Base-by-base conservation (phyloP, 2,888 invertebrate genomes). In the Polymixis lichenea region DNA sequence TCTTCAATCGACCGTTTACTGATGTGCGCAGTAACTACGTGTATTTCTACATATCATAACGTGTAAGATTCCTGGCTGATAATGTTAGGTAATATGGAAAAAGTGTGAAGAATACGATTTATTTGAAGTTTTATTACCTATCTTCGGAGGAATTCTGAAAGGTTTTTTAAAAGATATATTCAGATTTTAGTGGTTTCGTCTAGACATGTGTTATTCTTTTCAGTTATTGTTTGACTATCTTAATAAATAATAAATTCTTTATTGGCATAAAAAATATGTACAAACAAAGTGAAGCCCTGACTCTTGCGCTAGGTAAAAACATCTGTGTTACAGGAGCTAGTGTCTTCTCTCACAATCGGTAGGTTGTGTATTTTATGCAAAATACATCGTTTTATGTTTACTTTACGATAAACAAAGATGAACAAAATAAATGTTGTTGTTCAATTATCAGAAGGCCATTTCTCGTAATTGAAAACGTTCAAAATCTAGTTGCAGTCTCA, bases 121-220 rank as follows among this genome's bases (percentile, higher is more conserved):
- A 13, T 51, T 38, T 15, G 49, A 11, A 43, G 9, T 43, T 43
- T 43, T 11, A 9, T 43, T 9, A 17, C 5, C 15, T 28, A 17
- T 8, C 15, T 28, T 9, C 7, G 43, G 13, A 22, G 11, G 19
- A n/a, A 53, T n/a, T 25, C 9, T 32, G 4, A 38, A 49, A 17
- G 19, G 17, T 9, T 46, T 43, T 60, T n/a, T 51, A n/a, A 53
- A n/a, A 8, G 19, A 51, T 61, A 7, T 43, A 13, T 70, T 25
- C n/a, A n/a, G 1, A 51, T 38, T 43, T 51, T 22, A n/a, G 43
- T 49, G 73, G 64, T 15, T 73, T 78, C 73, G 66, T 80, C 75
- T 66, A 82, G 49, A 56, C 49, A 25, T 9, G 32, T 22, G 22
- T 55, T 49, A 53, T 60, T 65, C 2, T 70, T 69, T 58, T 28